phyloP scores from a whole-genome alignment of 1,140 invertebrate genomes.

The Vanessa atalanta region DNA sequence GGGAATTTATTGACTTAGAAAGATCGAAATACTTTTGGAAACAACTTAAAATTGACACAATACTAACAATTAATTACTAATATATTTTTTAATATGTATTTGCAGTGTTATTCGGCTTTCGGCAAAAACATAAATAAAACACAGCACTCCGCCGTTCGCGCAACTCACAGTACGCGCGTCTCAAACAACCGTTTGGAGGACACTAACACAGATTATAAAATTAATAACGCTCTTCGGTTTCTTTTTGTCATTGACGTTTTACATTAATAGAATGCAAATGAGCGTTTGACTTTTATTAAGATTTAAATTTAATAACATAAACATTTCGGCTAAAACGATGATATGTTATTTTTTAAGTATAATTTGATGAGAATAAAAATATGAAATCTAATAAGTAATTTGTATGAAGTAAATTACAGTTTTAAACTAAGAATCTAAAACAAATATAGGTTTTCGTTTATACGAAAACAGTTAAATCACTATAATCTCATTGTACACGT shows the following conservation, averaged over 20 bases:
- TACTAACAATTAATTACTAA: not conserved
- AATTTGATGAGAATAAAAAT: too few relatives aligned
- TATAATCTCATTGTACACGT: too few relatives aligned
- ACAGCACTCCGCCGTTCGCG: not conserved
- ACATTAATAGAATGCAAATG: too few relatives aligned
- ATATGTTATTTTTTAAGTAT: too few relatives aligned
- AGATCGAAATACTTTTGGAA: not conserved
- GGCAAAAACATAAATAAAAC: constrained; percentile 33
- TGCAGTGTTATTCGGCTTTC: constrained; percentile 18
- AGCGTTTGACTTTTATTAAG: too few relatives aligned
- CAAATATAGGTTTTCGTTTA: too few relatives aligned
- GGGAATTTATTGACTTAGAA: not conserved
- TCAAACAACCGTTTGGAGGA: constrained; percentile 18
- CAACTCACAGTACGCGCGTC: constrained; percentile 10
- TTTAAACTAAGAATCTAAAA: too few relatives aligned
- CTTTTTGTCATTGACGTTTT: not conserved
- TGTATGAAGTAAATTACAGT: too few relatives aligned
- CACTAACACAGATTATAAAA: constrained; percentile 30
- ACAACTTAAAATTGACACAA: not conserved
- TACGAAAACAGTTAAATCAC: too few relatives aligned
- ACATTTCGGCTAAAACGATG: too few relatives aligned
- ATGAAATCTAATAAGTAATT: too few relatives aligned
- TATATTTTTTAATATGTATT: not conserved
- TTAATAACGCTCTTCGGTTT: not conserved
- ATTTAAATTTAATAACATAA: too few relatives aligned